Base-by-base conservation (phyloP, 2,113 vertebrate species). In the Hoplias malabaricus region DNA sequence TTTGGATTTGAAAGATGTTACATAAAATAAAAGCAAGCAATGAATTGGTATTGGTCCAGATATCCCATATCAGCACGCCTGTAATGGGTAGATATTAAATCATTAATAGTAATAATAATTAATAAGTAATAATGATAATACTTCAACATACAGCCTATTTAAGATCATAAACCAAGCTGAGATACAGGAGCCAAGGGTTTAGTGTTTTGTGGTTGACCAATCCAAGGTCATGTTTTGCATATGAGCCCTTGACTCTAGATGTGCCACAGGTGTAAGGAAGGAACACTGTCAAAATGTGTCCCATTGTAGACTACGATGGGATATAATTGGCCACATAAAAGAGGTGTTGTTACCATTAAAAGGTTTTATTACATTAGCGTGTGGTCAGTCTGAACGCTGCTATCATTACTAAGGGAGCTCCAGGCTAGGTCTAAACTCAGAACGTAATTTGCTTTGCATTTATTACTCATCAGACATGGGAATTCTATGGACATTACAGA, bases 181-280 rank as follows among this genome's bases (percentile, higher is more conserved):
- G n/a, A n/a, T n/a, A n/a, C n/a, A n/a, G n/a, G n/a, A n/a, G n/a
- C n/a, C n/a, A n/a, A n/a, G n/a, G n/a, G n/a, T n/a, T n/a, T n/a
- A n/a, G n/a, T n/a, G n/a, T n/a, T n/a, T n/a, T n/a, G n/a, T n/a
- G n/a, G n/a, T n/a, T n/a, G n/a, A n/a, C n/a, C n/a, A n/a, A n/a
- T n/a, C n/a, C n/a, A n/a, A 59, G 76, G 42, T 53, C 73, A 88
- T 84, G 4, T 50, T 50, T 50, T 4, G 0, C 46, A 50, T 5
- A n/a, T 16, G 42, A 2, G 16, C 16, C 16, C 43, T 19, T 23
- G 48, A 23, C 7, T 7, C 2, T 23, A 23, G n/a, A 8, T 53
- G 10, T 10, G n/a, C 48, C 48, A 53, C 19, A 53, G 46, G 46
- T 50, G 19, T 21, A 5, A 50, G 46, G 5, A n/a, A 50, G 46